phyloP scores from a whole-genome alignment of 2,888 invertebrate genomes.

The Pocota personata region DNA sequence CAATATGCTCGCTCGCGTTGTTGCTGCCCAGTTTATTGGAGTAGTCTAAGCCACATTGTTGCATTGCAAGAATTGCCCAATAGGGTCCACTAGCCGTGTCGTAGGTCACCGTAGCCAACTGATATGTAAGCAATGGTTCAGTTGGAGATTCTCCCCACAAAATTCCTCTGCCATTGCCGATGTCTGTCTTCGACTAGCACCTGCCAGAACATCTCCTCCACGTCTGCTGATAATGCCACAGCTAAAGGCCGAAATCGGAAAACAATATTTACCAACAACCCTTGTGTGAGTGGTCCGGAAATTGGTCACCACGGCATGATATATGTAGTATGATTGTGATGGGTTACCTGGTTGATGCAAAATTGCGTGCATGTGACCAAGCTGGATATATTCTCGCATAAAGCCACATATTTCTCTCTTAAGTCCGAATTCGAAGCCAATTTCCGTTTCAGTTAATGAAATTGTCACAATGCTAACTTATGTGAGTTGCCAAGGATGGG shows the following conservation, averaged over 20 bases:
- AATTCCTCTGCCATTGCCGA: slow-evolving; percentile 70
- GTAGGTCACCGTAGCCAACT: slow-evolving; percentile 73
- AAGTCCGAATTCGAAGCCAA: slow-evolving; percentile 2
- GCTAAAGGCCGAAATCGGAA: slow-evolving; percentile 64
- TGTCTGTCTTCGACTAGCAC: slow-evolving; percentile 43
- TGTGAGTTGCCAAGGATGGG: neutral
- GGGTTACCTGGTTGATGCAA: slow-evolving; percentile 5
- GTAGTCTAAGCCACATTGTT: slow-evolving; percentile 49
- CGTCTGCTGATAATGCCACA: slow-evolving; percentile 74
- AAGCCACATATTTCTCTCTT: slow-evolving; percentile 12
- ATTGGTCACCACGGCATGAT: slow-evolving; percentile 20
- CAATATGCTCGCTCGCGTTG: slow-evolving; percentile 17
- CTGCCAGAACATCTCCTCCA: slow-evolving; percentile 75
- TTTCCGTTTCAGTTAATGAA: slow-evolving; percentile 19
- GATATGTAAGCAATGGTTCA: slow-evolving; percentile 63
- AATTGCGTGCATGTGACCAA: slow-evolving; percentile 23
- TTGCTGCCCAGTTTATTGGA: neutral
- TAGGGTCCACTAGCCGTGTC: slow-evolving; percentile 68
- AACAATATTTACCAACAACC: slow-evolving; percentile 60
- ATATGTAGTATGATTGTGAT: slow-evolving; percentile 9
- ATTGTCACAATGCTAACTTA: slow-evolving; percentile 9
- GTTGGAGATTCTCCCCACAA: slow-evolving; percentile 71
- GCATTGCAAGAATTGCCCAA: slow-evolving; percentile 36
- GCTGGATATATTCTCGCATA: slow-evolving; percentile 14
- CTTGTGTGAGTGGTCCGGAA: slow-evolving; percentile 30